These are phyloP conservation scores for Chloroclysta siterata DNA, from an alignment of 2,888 invertebrate genomes.

Conservation along the genomic window DNA sequence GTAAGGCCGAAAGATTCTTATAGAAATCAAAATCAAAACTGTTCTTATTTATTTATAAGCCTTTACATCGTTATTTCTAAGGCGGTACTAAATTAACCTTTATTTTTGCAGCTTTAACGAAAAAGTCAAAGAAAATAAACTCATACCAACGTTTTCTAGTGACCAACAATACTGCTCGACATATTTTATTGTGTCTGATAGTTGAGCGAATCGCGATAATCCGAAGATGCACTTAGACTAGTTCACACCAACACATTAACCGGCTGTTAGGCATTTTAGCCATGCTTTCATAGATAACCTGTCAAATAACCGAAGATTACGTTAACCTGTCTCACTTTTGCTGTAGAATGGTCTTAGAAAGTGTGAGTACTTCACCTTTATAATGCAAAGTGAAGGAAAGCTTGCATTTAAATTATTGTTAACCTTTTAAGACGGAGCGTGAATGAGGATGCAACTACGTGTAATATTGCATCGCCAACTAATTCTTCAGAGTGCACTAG, in stretches of 20 bases:
- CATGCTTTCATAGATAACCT: background rate
- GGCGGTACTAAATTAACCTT: too few species aligned
- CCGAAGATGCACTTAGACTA: background rate
- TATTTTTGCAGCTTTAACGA: too few species aligned
- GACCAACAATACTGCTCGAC: too few species aligned
- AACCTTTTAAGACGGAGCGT: slow-evolving; percentile 42
- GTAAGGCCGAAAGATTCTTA: too few species aligned
- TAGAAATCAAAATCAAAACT: too few species aligned
- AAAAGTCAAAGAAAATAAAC: too few species aligned
- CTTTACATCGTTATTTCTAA: too few species aligned
- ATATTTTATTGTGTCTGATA: too few species aligned
- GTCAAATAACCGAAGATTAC: background rate
- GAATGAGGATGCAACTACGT: slow-evolving; percentile 17
- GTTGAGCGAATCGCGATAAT: too few species aligned
- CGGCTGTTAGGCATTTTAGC: background rate
- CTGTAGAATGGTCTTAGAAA: slow-evolving; percentile 55
- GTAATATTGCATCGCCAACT: slow-evolving; percentile 20
- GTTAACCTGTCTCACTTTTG: background rate
- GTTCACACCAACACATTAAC: background rate
- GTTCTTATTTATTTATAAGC: too few species aligned
- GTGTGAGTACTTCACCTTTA: slow-evolving; percentile 55
- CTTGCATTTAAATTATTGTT: slow-evolving; percentile 50
- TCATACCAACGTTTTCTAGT: too few species aligned
- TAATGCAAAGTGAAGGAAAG: slow-evolving; percentile 68
- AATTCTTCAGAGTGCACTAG: slow-evolving; percentile 19